A percentile compares a stretch with the other conserved stretches of the same genome.
Conservation (phyloP, 2,113 vertebrate species). For the Empidonax traillii region DNA sequence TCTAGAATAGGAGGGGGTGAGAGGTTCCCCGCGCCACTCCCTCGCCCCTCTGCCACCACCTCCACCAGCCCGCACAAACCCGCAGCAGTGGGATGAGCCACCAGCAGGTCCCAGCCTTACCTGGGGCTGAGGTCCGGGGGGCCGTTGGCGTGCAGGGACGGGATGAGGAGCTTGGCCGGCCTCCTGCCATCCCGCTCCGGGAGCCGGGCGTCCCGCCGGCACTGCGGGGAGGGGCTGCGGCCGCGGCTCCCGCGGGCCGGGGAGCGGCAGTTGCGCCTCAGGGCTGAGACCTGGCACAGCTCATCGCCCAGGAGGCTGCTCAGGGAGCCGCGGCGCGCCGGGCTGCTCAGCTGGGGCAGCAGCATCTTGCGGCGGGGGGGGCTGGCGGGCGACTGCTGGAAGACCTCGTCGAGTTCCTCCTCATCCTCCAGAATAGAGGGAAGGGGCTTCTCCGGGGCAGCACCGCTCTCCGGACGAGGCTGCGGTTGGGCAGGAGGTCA, state of each 20-base stretch:
- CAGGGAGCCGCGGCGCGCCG: constrained; percentile 74
- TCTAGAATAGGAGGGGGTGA: constrained; percentile 57
- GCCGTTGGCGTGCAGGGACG: constrained; percentile 77
- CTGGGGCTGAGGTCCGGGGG: constrained; percentile 90
- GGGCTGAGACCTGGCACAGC: constrained; percentile 78
- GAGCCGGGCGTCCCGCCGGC: constrained; percentile 45
- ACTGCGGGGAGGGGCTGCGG: constrained; percentile 75
- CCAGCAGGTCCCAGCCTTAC: constrained; percentile 39
- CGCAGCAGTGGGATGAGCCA: accelerated
- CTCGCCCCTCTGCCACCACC: not conserved
- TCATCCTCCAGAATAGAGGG: constrained; percentile 80
- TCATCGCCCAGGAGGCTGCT: constrained; percentile 85
- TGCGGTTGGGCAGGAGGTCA: constrained; percentile 33
- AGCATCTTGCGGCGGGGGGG: constrained; percentile 74
- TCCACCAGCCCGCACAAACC: not conserved
- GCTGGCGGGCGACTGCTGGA: constrained; percentile 72
- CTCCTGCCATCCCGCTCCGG: constrained; percentile 39
- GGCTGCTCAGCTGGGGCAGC: constrained; percentile 77
- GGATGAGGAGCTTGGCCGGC: constrained; percentile 85
- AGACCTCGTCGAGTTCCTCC: constrained; percentile 69
- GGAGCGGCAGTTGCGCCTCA: constrained; percentile 75
- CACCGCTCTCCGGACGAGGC: constrained; percentile 69
- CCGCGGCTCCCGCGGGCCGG: constrained; percentile 74
- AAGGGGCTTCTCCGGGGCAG: constrained; percentile 75
- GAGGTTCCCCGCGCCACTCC: accelerated